Conservation (phyloP, 2,888 invertebrate species). For the Tiphia femorata region DNA sequence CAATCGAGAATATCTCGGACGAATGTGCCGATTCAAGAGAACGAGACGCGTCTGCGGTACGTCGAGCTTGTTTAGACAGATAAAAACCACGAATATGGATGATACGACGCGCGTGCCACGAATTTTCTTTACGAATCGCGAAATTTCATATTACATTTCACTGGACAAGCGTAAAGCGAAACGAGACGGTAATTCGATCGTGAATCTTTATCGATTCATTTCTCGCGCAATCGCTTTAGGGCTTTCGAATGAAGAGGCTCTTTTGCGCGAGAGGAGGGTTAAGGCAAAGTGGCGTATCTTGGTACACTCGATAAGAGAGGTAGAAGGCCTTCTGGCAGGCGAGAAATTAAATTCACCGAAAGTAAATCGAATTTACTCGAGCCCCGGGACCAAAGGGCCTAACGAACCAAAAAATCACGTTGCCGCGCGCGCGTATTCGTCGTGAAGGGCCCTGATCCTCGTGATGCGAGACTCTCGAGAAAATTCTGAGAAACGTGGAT, state of each 20-base stretch:
- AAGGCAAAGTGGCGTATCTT: background rate
- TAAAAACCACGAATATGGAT: no score
- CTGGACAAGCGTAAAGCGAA: no score
- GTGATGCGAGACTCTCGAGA: no score
- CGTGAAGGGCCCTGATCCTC: conserved; percentile 31
- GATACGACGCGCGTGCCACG: no score
- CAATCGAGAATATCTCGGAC: no score
- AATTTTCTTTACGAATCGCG: no score
- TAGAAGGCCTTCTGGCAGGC: conserved; percentile 29
- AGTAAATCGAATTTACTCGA: conserved; percentile 60
- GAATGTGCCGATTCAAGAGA: no score
- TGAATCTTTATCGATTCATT: background rate
- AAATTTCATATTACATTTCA: no score
- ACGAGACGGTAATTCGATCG: no score
- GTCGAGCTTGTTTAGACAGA: conserved; percentile 19
- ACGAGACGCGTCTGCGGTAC: conserved; percentile 19
- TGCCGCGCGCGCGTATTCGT: conserved; percentile 27
- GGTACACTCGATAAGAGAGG: conserved; percentile 5
- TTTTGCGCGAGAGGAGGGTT: background rate
- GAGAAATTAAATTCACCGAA: conserved; percentile 65
- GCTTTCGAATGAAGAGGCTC: background rate
- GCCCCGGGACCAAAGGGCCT: conserved; percentile 52
- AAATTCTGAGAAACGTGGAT: no score
- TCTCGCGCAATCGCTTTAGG: background rate
- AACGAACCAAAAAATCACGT: conserved; percentile 63